Base-by-base conservation (phyloP, 1,140 invertebrate genomes). In the Bombus huntii region DNA sequence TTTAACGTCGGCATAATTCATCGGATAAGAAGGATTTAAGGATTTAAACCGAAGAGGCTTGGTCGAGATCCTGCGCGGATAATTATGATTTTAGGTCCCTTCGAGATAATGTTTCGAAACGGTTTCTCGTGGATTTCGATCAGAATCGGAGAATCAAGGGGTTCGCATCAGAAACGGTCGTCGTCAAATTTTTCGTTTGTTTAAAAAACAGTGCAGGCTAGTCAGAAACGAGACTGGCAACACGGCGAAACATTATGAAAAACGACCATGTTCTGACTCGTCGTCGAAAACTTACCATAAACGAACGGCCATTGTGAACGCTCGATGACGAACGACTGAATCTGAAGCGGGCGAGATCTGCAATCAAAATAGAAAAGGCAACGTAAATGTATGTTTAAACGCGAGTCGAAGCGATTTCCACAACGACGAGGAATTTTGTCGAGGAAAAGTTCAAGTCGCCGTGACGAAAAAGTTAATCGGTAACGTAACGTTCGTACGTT, bases 221-320 rank as follows among this genome's bases (percentile, higher is more conserved):
- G 5, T 8, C 5, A 53, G 18, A 62, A 62, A 28, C 28, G 28
- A 62, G 4, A n/a, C 28, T 62, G 8, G 0, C 57, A 28, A 65
- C 5, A 18, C 47, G 18, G 18, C 47, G 47, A 18, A 53, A 6
- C 5, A 22, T 22, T 18, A 18, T 22, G 18, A 53, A 6, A 53
- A 6, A 53, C 47, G 47, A 53, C 47, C 15, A 53, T 53, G 47
- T 18, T 53, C 47, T 53, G 18, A 53, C 47, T 53, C 10, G 62
- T 15, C 6, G n/a, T 13, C 18, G 9, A 25, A 37, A 57, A 90
- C 93, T 94, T 79, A 94, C 93, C 93, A 94, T 94, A 94, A 94
- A 92, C 79, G 74, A 72, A 42, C 83, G 86, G 87, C 91, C 93
- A 94, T 94, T 91, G 91, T 93, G 93, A 83, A 91, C 76, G 85